Conservation (phyloP, 2,113 vertebrate species). For the Gopherus flavomarginatus region DNA sequence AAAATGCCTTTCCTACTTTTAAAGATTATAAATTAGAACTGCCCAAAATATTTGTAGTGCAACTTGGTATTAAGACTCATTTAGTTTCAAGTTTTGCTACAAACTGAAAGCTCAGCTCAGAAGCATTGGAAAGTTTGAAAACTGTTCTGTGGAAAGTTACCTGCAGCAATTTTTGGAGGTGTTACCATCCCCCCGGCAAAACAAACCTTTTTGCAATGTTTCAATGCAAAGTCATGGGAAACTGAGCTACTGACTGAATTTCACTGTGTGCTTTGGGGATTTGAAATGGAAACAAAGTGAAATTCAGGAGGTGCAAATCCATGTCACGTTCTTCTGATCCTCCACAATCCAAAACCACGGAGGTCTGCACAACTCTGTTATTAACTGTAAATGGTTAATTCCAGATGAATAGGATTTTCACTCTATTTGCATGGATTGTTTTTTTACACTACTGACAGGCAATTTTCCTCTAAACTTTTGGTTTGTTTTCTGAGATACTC, state of each 20-base stretch:
- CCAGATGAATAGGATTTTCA: not conserved
- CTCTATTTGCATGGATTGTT: not conserved
- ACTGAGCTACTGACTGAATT: not conserved
- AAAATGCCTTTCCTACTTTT: not conserved
- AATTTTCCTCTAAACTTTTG: not conserved
- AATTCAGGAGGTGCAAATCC: not conserved
- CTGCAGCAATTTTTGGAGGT: not conserved
- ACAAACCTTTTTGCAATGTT: not conserved
- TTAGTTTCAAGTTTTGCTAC: not conserved
- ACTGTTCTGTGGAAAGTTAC: not conserved
- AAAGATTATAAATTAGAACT: not conserved
- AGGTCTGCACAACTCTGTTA: not conserved
- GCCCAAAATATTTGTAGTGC: not conserved
- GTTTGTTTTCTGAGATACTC: conserved; percentile 25
- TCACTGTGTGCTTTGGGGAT: not conserved
- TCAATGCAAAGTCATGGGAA: not conserved
- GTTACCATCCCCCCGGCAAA: not conserved
- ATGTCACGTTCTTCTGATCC: not conserved
- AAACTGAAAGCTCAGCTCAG: not conserved
- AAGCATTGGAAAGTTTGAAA: conserved; percentile 2
- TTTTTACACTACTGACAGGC: not conserved
- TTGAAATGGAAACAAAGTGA: not conserved
- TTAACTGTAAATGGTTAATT: conserved; percentile 5
- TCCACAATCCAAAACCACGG: not conserved
- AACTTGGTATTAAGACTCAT: not conserved